phyloP scores from a whole-genome alignment of 2,113 vertebrate genomes.

The Neotoma lepida region DNA sequence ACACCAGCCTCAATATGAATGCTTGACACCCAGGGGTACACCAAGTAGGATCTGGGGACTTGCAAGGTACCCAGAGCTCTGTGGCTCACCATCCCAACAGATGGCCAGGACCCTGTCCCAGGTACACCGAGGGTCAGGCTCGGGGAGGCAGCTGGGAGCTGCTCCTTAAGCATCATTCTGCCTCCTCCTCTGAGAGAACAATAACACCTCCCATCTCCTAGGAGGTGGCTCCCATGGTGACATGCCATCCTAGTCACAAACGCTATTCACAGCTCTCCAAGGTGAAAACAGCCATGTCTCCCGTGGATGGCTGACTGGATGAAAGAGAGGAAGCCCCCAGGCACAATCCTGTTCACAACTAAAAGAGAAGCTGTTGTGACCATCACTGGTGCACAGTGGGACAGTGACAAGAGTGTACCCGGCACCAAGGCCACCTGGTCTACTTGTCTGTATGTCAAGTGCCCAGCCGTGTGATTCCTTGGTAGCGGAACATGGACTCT shows the following conservation, averaged over 20 bases:
- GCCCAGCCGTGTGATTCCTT: rapidly evolving
- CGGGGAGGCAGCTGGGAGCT: not conserved
- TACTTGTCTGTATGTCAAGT: rapidly evolving
- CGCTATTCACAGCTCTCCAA: not conserved
- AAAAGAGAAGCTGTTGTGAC: not conserved
- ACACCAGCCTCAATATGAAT: not conserved
- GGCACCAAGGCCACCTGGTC: not conserved
- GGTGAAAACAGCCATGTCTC: not conserved
- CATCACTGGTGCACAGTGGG: not conserved
- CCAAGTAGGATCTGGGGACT: not conserved
- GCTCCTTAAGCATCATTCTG: not conserved
- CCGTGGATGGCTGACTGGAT: not conserved
- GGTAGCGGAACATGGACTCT: not conserved
- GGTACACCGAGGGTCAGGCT: not conserved
- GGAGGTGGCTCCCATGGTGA: not conserved
- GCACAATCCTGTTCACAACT: not conserved
- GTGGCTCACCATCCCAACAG: not conserved
- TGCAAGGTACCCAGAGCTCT: not conserved
- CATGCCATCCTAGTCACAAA: not conserved
- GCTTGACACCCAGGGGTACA: not conserved
- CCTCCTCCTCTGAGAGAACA: not conserved
- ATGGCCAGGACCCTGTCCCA: not conserved
- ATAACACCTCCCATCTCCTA: not conserved
- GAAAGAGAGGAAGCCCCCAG: not conserved
- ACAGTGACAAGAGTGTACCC: not conserved